These are phyloP conservation scores for Drosophila affinis DNA, from an alignment of 2,888 invertebrate species.

Conservation along the genomic window DNA sequence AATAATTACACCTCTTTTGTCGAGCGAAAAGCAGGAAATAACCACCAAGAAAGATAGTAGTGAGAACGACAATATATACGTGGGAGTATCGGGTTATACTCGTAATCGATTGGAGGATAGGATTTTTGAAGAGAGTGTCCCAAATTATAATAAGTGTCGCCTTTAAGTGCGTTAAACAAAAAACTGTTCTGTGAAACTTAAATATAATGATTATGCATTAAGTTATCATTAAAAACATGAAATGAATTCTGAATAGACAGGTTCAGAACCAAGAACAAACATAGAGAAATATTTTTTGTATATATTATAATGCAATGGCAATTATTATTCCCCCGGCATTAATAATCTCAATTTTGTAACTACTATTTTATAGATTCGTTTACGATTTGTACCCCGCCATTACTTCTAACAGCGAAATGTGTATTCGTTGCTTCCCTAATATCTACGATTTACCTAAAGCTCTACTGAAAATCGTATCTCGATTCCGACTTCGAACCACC, in stretches of 20 bases:
- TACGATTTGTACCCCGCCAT: slow-evolving; percentile 67
- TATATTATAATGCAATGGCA: slow-evolving; percentile 17
- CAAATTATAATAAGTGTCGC: slow-evolving; percentile 51
- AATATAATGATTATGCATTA: slow-evolving; percentile 50
- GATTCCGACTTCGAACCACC: slow-evolving; percentile 32
- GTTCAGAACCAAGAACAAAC: background rate
- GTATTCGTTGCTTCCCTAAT: slow-evolving; percentile 67
- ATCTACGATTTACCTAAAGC: slow-evolving; percentile 70
- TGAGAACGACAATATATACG: slow-evolving; percentile 39
- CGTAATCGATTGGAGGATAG: background rate
- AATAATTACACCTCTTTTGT: background rate
- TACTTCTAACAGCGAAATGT: slow-evolving; percentile 75
- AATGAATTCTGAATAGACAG: background rate
- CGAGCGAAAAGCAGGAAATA: slow-evolving; percentile 1
- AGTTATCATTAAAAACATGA: slow-evolving; percentile 25
- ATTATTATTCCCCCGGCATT: slow-evolving; percentile 15
- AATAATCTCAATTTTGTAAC: slow-evolving; percentile 61
- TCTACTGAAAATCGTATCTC: slow-evolving; percentile 60
- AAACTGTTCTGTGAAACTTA: slow-evolving; percentile 65
- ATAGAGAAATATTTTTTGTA: background rate
- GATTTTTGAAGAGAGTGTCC: slow-evolving; percentile 3
- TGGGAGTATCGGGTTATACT: slow-evolving; percentile 1
- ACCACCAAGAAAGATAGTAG: slow-evolving; percentile 31
- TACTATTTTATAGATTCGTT: slow-evolving; percentile 72
- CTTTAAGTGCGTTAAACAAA: slow-evolving; percentile 66